Evolutionary conservation across 2,888 invertebrate species (phyloP), one percentile per base, ranked within the genome.

Genomic region (Microplitis deprimator): DNA sequence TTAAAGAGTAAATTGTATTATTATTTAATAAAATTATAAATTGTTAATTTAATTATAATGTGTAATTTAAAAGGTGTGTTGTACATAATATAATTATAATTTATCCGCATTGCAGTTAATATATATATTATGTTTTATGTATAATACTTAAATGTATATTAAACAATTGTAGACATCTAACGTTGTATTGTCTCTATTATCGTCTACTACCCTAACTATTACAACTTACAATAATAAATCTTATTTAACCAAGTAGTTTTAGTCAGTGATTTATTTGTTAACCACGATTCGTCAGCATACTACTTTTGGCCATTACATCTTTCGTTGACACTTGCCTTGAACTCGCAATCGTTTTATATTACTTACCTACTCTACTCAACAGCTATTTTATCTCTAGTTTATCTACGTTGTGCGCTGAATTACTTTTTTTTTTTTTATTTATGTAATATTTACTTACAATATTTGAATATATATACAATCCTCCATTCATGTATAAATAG

Each of bases 251-350:
- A 20, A 64, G 64, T 38, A 29, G 72, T 64, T 59, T 72, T 10
- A 41, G 20, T 67, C 38, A 6, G 73, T 73, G 67, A 73, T 73
- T 73, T 73, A 73, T 67, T 67, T 41, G n/a, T 73, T 41, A 59
- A 29, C 29, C 29, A 29, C 67, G 73, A 73, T 72, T 17, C 39
- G 64, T 72, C 50, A 62, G 20, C 62, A 13, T 41, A 5, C 13
- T 6, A 17, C 13, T 13, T 65, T 6, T 65, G 10, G 6, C 10
- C 7, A 13, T 65, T 65, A 13, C 20, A 20, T 6, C 20, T 64
- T 64, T 70, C 50, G 60, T 70, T 41, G 50, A 70, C 50, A 17
- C 50, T 71, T 40, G 62, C 62, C 61, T 71, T 71, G 71, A 62
- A 68, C 20, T 68, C 7, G 7, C 20, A 68, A 65, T 65, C 13